Conservation (phyloP, 2,113 vertebrate genomes). For the Colistium nudipinnis region DNA sequence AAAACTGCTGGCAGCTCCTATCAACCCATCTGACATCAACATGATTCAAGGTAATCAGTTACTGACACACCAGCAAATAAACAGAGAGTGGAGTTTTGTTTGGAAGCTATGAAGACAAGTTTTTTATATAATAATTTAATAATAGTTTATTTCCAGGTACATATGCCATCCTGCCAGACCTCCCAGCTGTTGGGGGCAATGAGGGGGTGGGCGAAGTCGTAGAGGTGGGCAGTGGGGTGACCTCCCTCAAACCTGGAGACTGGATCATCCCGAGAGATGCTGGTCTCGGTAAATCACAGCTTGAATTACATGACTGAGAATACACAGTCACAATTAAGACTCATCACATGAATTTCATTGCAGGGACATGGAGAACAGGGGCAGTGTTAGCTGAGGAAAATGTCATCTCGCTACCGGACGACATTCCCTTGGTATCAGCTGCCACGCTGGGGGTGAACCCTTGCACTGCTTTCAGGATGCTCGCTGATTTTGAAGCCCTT, state of each 20-base stretch:
- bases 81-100: too few species aligned
- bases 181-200: slow-evolving; percentile 92
- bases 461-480: slow-evolving; percentile 92
- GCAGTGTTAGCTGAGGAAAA: slow-evolving; percentile 81
- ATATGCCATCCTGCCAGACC: slow-evolving; percentile 85
- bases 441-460: slow-evolving; percentile 93
- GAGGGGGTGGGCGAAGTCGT: slow-evolving; percentile 92
- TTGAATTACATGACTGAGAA: background rate
- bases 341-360: background rate
- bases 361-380: slow-evolving; percentile 90
- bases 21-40: slow-evolving; percentile 97
- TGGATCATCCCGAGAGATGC: slow-evolving; percentile 88
- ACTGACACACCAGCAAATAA: background rate
- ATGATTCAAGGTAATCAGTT: slow-evolving; percentile 91
- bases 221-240: slow-evolving; percentile 86
- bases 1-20: slow-evolving; percentile 92
- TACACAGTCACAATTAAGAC: background rate
- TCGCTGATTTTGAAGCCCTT: slow-evolving; percentile 90
- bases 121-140: background rate
- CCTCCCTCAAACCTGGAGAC: slow-evolving; percentile 84
- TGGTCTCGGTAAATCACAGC: slow-evolving; percentile 84
- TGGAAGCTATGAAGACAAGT: background rate
- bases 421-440: slow-evolving; percentile 88
- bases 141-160: slow-evolving; percentile 81
- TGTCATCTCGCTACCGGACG: slow-evolving; percentile 83